Base-by-base conservation (phyloP, 2,888 invertebrate species). In the Stenchaetothrips biformis region DNA sequence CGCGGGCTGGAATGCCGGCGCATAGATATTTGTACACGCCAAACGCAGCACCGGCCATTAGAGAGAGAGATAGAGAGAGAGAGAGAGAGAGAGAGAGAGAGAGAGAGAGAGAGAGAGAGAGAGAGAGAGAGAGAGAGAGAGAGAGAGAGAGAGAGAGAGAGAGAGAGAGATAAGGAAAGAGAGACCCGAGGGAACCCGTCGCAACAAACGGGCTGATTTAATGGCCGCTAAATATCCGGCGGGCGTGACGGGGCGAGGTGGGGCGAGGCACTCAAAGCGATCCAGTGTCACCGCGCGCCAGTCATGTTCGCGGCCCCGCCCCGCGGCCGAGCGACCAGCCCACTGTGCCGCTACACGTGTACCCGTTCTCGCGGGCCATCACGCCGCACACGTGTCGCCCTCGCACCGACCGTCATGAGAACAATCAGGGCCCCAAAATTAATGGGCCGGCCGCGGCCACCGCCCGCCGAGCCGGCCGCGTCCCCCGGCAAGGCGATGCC, bases 221-320 rank as follows among this genome's bases (percentile, higher is more conserved):
- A 74, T 74, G 67, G 67, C 21, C 67, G 67, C 67, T 74, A 74
- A 74, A 74, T 74, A 74, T 74, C 67, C 67, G 25, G 37, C 37
- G 37, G 37, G n/a, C n/a, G n/a, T 7, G 21, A 25, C 67, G 67
- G 49, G 49, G n/a, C n/a, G n/a, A 18, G 62, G 18, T n/a, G 7
- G 6, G 67, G 67, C 67, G 21, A 4, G 21, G 67, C 67, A 8
- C 67, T 74, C 67, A 25, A 21, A 74, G 67, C 25, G 67, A 53
- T 53, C 25, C 67, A 25, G 53, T 53, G 53, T 53, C 53, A 53
- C 53, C 13, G 67, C 18, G 18, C 62, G 62, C n/a, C 18, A 13
- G 18, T n/a, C 67, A 7, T 11, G 21, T 7, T 11, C 67, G 8
- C 67, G 21, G 7, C 67, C n/a, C n/a, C 67, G 67, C 25, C 53